phyloP scores from a whole-genome alignment of 2,113 vertebrate species.

The Muntiacus reevesi region DNA sequence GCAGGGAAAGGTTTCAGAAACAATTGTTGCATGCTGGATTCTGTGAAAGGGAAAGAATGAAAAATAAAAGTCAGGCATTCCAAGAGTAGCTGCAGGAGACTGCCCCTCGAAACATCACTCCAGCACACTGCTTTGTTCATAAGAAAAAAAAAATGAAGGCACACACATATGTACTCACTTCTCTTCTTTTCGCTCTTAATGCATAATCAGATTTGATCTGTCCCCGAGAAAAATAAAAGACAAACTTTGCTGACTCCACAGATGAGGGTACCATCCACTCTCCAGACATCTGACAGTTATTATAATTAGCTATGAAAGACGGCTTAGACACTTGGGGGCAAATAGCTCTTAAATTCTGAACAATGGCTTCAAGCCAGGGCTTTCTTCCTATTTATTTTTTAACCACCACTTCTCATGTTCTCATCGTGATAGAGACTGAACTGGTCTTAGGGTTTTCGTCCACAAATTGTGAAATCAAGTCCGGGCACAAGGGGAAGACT shows the following conservation, averaged over 20 bases:
- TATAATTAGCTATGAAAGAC: slow-evolving; percentile 84
- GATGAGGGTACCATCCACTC: slow-evolving; percentile 80
- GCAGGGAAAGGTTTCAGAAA: slow-evolving; percentile 18
- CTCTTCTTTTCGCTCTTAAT: slow-evolving; percentile 72
- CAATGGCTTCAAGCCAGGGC: slow-evolving; percentile 81
- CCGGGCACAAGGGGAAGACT: neutral
- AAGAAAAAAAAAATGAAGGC: slow-evolving; percentile 79
- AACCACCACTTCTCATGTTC: slow-evolving; percentile 68
- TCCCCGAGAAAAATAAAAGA: slow-evolving; percentile 81
- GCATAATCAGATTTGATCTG: slow-evolving; percentile 78
- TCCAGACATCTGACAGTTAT: slow-evolving; percentile 89
- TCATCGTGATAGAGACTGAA: neutral
- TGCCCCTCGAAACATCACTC: slow-evolving; percentile 69
- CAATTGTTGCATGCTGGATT: slow-evolving; percentile 58
- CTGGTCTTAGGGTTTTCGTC: neutral
- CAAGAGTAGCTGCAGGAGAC: slow-evolving; percentile 71
- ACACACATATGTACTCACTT: slow-evolving; percentile 71
- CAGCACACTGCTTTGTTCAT: slow-evolving; percentile 81
- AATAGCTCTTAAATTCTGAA: slow-evolving; percentile 81
- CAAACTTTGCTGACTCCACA: slow-evolving; percentile 88
- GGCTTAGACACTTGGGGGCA: slow-evolving; percentile 81
- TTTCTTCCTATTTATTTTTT: slow-evolving; percentile 68
- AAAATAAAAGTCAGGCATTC: slow-evolving; percentile 59
- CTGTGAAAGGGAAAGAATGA: neutral
- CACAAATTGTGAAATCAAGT: slow-evolving; percentile 54